Evolutionary conservation across 2,113 vertebrate genomes (phyloP).

Genomic region (Dryoscopus gambensis): DNA sequence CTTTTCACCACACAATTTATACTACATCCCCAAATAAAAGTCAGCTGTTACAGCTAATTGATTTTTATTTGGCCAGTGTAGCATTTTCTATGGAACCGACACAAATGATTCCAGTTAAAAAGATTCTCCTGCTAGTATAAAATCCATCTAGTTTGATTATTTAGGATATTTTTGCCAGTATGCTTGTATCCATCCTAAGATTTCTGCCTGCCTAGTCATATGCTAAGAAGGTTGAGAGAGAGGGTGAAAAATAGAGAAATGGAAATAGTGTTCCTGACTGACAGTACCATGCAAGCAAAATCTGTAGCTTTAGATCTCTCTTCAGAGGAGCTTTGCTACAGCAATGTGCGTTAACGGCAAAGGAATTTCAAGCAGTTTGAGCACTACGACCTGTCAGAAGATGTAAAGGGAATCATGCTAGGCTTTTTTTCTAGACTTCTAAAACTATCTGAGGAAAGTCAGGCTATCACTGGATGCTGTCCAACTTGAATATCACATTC

Average conservation of each 20-base stretch:
- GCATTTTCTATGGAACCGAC: not conserved
- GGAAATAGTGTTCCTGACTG: slow-evolving; percentile 38
- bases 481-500: not conserved
- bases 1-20: not conserved
- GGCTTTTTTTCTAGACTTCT: not conserved
- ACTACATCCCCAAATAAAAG: not conserved
- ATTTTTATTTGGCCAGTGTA: not conserved
- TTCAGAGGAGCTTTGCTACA: slow-evolving; percentile 14
- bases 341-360: not conserved
- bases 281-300: slow-evolving; percentile 40
- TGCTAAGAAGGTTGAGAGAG: not conserved
- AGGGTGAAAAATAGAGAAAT: not conserved
- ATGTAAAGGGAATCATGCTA: not conserved
- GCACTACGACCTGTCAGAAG: slow-evolving; percentile 9
- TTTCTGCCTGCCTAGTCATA: not conserved
- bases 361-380: slow-evolving; percentile 31
- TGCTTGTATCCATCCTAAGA: not conserved
- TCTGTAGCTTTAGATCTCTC: slow-evolving; percentile 38
- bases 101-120: not conserved
- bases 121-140: not conserved
- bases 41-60: not conserved
- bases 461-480: not conserved
- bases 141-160: not conserved
- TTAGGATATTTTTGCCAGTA: not conserved
- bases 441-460: slow-evolving; percentile 15